Evolutionary conservation across 2,797 vertebrate species (phyloP).

Genomic region (Mallotus villosus): DNA sequence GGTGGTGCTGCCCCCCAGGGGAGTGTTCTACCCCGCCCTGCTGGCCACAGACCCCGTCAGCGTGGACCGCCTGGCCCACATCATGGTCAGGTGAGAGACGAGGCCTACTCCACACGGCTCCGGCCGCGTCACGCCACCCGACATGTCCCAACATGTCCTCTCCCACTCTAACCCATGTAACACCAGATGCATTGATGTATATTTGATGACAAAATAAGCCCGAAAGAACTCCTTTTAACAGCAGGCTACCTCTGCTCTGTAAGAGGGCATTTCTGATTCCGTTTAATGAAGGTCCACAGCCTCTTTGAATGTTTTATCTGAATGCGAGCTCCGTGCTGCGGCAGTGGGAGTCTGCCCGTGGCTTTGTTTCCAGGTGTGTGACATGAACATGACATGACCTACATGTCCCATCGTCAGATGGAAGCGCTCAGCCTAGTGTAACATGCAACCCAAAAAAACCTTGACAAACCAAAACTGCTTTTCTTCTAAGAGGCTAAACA

Average conservation of each 20-base stretch:
- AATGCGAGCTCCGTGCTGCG: not conserved
- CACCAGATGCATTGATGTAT: not conserved
- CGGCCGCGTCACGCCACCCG: not conserved
- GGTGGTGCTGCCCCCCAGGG: slow-evolving; percentile 83
- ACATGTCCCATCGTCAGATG: not conserved
- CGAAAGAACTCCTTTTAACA: not conserved
- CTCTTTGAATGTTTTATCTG: not conserved
- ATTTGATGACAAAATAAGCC: not conserved
- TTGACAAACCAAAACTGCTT: slow-evolving; percentile 6
- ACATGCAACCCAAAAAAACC: slow-evolving; percentile 3
- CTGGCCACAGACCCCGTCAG: slow-evolving; percentile 81
- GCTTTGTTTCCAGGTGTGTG: not conserved
- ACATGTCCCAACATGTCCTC: no score
- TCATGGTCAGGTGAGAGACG: slow-evolving; percentile 86
- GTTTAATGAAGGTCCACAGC: not conserved
- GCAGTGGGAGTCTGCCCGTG: no score
- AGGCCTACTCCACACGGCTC: not conserved
- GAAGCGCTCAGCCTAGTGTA: slow-evolving; percentile 33
- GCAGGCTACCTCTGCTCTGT: not conserved
- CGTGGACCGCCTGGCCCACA: slow-evolving; percentile 87
- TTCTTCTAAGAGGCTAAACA: slow-evolving; percentile 1
- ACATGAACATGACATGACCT: not conserved
- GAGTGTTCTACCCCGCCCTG: slow-evolving; percentile 88
- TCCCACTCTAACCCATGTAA: no score
- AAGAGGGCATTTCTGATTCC: not conserved